phyloP scores from a whole-genome alignment of 2,113 vertebrate species.

The Rhegmatorhina hoffmannsi region DNA sequence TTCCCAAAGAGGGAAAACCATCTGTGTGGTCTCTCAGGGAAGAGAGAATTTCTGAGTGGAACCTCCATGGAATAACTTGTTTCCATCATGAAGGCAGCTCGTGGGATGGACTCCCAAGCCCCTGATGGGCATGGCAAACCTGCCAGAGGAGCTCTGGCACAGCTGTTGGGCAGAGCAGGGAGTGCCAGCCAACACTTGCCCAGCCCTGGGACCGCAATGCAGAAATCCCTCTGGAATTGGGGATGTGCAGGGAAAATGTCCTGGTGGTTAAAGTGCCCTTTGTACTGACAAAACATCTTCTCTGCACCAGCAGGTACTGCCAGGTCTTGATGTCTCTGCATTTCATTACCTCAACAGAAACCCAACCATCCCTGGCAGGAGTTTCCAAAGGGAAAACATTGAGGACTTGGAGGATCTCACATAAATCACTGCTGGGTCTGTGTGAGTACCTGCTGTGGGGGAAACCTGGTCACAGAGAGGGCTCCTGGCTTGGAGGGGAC shows the following conservation, averaged over 20 bases:
- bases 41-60: neutral
- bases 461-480: neutral
- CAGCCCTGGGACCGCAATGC: accelerated
- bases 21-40: neutral
- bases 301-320: neutral
- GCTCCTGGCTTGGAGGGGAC: neutral
- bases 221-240: neutral
- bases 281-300: neutral
- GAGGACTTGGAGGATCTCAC: neutral
- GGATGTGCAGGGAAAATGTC: neutral
- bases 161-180: neutral
- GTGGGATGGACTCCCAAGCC: neutral
- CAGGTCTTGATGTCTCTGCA: neutral
- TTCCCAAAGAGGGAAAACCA: neutral
- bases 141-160: neutral
- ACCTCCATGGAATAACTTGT: neutral
- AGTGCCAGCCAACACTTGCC: neutral
- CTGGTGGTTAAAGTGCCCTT: neutral
- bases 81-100: neutral
- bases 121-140: neutral
- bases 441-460: neutral
- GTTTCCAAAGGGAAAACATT: neutral
- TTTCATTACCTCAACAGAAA: neutral
- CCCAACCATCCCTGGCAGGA: neutral
- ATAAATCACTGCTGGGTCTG: neutral